These are phyloP conservation scores for Zapus hudsonius DNA, from an alignment of 2,113 vertebrate species.

Conservation along the genomic window DNA sequence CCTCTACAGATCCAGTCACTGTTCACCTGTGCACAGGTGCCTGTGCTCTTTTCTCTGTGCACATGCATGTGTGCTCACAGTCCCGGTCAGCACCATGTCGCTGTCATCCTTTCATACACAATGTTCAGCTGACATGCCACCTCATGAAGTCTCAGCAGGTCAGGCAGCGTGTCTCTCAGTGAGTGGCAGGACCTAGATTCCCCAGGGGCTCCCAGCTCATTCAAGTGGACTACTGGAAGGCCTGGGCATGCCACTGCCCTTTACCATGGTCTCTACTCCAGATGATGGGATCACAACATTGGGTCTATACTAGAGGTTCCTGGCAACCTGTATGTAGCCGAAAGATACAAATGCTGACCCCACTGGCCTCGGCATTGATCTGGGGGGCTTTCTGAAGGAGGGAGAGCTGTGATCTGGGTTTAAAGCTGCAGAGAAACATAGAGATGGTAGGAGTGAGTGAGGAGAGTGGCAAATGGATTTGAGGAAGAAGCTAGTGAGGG, in stretches of 20 bases:
- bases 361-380: background rate
- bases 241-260: background rate
- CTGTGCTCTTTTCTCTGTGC: background rate
- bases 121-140: background rate
- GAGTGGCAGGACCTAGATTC: background rate
- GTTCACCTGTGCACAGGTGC: too few relatives aligned
- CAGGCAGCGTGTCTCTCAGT: background rate
- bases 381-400: background rate
- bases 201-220: background rate
- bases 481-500: background rate
- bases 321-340: background rate
- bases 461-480: background rate
- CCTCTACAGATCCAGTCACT: too few relatives aligned
- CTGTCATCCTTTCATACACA: too few relatives aligned
- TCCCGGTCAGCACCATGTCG: rapidly evolving
- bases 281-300: background rate
- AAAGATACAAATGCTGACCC: background rate
- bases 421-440: background rate
- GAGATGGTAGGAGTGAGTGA: background rate
- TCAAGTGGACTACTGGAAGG: background rate
- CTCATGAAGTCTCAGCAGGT: background rate
- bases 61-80: background rate
- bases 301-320: background rate
- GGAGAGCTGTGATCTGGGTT: background rate
- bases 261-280: background rate